phyloP scores from a whole-genome alignment of 2,113 vertebrate species.

The Peromyscus leucopus region DNA sequence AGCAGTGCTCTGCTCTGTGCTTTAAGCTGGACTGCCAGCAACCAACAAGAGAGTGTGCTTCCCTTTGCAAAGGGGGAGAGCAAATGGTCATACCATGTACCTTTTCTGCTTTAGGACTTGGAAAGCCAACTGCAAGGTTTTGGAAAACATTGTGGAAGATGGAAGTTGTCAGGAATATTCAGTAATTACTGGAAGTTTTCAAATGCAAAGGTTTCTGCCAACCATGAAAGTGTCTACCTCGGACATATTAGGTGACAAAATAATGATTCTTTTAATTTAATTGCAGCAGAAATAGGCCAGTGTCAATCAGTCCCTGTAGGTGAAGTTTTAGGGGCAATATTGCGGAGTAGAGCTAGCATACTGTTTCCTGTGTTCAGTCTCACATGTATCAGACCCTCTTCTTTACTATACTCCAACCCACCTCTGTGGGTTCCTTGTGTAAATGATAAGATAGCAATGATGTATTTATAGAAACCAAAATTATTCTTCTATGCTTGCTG shows the following conservation, averaged over 20 bases:
- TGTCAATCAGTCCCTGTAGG: background rate
- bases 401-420: background rate
- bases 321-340: background rate
- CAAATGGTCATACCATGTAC: background rate
- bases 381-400: background rate
- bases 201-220: slow-evolving; percentile 47
- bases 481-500: slow-evolving; percentile 15
- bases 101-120: background rate
- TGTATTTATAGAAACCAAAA: slow-evolving; percentile 42
- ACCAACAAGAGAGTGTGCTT: background rate
- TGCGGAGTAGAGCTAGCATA: background rate
- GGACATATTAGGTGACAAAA: slow-evolving; percentile 1
- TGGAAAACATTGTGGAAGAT: slow-evolving; percentile 34
- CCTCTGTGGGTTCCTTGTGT: background rate
- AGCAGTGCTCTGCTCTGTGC: no score
- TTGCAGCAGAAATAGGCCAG: background rate
- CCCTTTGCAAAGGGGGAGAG: background rate
- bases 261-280: slow-evolving; percentile 57
- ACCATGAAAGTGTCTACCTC: slow-evolving; percentile 7
- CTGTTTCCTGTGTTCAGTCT: background rate
- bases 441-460: background rate
- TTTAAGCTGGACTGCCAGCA: background rate
- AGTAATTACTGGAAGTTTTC: slow-evolving; percentile 63
- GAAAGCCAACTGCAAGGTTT: slow-evolving; percentile 31
- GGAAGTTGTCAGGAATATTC: slow-evolving; percentile 38